These are phyloP conservation scores for Drosophila monieri DNA, from an alignment of 2,888 invertebrate genomes.

Conservation along the genomic window DNA sequence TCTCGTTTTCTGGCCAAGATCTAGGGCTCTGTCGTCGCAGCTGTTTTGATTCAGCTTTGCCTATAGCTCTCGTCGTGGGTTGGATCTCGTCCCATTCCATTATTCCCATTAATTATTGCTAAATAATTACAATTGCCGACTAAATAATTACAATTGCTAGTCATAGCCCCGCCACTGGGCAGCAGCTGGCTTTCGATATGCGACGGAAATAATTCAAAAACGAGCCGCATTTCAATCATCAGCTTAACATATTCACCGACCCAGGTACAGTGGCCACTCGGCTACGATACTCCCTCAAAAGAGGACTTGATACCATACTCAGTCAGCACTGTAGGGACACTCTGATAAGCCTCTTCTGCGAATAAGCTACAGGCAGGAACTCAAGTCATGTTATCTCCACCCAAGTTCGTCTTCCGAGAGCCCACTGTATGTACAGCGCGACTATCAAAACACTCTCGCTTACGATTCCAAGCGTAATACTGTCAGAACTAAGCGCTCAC, in stretches of 20 bases:
- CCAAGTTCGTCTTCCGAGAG: background rate
- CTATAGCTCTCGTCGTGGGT: too few species aligned
- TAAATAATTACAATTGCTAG: background rate
- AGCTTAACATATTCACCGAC: background rate
- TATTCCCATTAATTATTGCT: too few species aligned
- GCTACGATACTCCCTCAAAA: background rate
- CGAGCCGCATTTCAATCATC: constrained; percentile 15
- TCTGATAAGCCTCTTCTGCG: too few species aligned
- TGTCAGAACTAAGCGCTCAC: constrained; percentile 5
- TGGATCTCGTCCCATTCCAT: too few species aligned
- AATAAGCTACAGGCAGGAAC: too few species aligned
- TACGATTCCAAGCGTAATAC: constrained; percentile 1
- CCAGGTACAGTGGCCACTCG: background rate
- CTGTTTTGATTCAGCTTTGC: constrained; percentile 32
- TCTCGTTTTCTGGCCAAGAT: background rate
- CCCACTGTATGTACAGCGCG: constrained; percentile 4
- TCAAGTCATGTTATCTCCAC: too few species aligned
- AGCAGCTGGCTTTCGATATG: background rate
- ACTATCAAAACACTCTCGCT: constrained; percentile 15
- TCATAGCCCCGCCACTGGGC: background rate
- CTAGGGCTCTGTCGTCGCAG: constrained; percentile 46
- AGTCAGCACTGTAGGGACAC: too few species aligned
- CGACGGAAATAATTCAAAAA: background rate
- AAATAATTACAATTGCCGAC: too few species aligned
- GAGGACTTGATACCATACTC: background rate